Percentiles rank a stretch among this genome's conserved stretches.
Evolutionary conservation across 92 coral and sea anemone species (phyloP).

Genomic region (Micromussa lordhowensis): DNA sequence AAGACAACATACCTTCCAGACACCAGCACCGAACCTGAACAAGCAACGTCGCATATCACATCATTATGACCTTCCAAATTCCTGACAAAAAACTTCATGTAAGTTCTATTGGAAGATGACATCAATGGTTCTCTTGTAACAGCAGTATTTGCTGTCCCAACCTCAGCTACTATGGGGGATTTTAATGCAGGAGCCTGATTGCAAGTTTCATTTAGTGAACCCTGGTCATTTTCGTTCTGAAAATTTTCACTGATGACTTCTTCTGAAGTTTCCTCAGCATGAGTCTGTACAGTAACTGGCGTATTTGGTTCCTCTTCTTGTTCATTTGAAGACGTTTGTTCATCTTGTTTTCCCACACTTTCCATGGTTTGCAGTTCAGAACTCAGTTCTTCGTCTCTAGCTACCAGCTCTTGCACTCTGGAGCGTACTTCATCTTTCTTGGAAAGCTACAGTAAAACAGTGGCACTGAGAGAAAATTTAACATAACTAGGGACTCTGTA

Average conservation of each 20-base stretch:
- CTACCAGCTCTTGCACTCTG: conserved; percentile 74
- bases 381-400: conserved; percentile 55
- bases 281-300: background rate
- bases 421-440: conserved; percentile 77
- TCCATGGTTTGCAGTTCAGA: conserved; percentile 61
- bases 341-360: conserved; percentile 16
- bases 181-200: background rate
- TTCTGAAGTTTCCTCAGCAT: conserved; percentile 1
- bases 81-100: conserved; percentile 69
- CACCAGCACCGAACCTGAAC: conserved; percentile 73
- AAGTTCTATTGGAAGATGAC: background rate
- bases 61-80: conserved; percentile 93
- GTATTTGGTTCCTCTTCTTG: conserved; percentile 12
- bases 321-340: background rate
- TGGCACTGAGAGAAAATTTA: background rate
- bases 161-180: background rate
- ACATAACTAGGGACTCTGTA: background rate
- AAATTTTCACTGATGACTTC: conserved; percentile 1
- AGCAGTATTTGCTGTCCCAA: background rate
- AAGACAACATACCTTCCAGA: conserved; percentile 87
- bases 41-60: conserved; percentile 74
- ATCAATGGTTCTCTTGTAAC: background rate
- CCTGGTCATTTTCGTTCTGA: background rate
- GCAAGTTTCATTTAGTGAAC: background rate
- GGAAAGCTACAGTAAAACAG: conserved; percentile 49